Evolutionary conservation across 2,797 vertebrate species (phyloP), one percentile per base, ranked within the genome.

Genomic region (Brachyalestes nurse): DNA sequence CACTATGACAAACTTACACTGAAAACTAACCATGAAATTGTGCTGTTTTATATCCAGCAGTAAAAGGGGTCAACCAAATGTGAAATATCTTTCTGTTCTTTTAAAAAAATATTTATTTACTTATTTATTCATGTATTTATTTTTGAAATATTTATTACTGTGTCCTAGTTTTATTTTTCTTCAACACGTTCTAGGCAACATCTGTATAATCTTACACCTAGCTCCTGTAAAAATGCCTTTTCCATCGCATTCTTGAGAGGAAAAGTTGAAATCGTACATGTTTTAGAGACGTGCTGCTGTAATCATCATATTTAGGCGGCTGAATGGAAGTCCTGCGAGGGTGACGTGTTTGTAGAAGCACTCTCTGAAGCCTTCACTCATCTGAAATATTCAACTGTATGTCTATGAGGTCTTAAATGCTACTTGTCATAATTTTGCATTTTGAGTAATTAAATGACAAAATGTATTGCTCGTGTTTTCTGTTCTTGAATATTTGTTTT

Each of bases 381-480:
- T 34, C 79, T 74, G 79, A 67, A 17, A 49, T 79, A 25, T 72
- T 80, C 34, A 38, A 75, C 66, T 80, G 77, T 80, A 75, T 34
- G 17, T 82, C 8, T 77, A 82, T 69, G 66, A 75, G 34, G 61
- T 78, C 67, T 80, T 69, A 57, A 53, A 81, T 75, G 75, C 82
- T 80, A 51, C 77, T 58, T 75, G 45, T 82, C 65, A 75, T 75
- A n/a, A 13, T 57, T 72, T 76, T 79, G 77, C n/a, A 61, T 87
- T 84, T 82, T 62, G 13, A 57, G 51, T 34, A 53, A 34, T 47
- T 34, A 28, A 80, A 81, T 92, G 88, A 88, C 88, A 89, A 90
- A 93, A 90, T 83, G 40, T 75, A 74, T 71, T 92, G 88, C 90
- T 83, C 89, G 85, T 90, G 87, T 60, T 87, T 74, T 77, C 75